Evolutionary conservation across 2,797 vertebrate species (phyloP).

Genomic region (Hypotaenidia philippensis): DNA sequence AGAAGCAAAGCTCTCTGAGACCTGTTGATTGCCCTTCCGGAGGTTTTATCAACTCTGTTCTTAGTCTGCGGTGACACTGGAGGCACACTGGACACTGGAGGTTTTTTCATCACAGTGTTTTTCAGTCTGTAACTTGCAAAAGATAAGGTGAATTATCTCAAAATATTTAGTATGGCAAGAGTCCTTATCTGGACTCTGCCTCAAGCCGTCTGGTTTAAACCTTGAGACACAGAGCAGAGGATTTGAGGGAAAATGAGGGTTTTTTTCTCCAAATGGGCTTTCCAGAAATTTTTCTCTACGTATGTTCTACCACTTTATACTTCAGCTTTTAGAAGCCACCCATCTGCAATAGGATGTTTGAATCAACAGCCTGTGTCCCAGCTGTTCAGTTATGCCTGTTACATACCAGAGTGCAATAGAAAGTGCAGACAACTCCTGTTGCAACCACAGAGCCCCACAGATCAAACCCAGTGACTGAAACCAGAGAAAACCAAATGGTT

Average conservation of each 20-base stretch:
- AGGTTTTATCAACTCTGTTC: neutral
- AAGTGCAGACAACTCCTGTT: conserved; percentile 87
- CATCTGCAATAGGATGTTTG: neutral
- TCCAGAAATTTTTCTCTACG: neutral
- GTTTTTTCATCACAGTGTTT: neutral
- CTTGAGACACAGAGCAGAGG: neutral
- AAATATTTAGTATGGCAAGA: neutral
- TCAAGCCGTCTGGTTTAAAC: neutral
- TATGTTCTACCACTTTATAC: neutral
- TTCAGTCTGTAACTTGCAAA: neutral
- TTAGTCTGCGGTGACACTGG: neutral
- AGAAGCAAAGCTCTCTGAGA: neutral
- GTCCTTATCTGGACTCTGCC: neutral
- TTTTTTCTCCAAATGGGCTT: neutral
- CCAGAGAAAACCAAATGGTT: neutral
- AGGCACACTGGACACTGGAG: neutral
- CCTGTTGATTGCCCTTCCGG: neutral
- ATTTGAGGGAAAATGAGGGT: neutral
- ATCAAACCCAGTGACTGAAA: conserved; percentile 87
- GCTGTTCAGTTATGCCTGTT: neutral
- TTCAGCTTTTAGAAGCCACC: neutral
- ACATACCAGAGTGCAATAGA: conserved; percentile 88
- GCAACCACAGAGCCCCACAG: conserved; percentile 88
- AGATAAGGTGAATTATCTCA: neutral
- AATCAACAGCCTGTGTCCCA: neutral